A percentile compares a stretch with the other conserved stretches of the same genome.
Evolutionary conservation across 2,888 invertebrate species (phyloP).

Genomic region (Drosophila nr. perissopoda): DNA sequence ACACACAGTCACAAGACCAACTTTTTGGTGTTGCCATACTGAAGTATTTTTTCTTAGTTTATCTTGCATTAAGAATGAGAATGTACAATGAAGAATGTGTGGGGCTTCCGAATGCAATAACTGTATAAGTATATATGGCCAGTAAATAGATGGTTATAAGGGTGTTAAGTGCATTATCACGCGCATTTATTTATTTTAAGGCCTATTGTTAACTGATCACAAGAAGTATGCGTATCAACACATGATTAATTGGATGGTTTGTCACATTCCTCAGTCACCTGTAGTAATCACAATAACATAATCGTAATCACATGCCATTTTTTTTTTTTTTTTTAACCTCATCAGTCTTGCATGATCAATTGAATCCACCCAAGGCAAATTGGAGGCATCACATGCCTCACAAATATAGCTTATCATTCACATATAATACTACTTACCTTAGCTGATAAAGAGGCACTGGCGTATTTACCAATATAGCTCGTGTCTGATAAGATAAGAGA

Average conservation of each 20-base stretch:
- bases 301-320: conserved; percentile 73
- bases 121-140: neutral
- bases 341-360: conserved; percentile 51
- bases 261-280: conserved; percentile 20
- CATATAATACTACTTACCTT: conserved; percentile 44
- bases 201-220: conserved; percentile 29
- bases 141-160: neutral
- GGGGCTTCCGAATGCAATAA: conserved; percentile 36
- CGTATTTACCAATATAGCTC: conserved; percentile 72
- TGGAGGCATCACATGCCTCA: conserved; percentile 62
- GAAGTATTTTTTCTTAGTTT: conserved; percentile 35
- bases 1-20: conserved; percentile 73
- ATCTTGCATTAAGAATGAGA: conserved; percentile 20
- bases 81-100: conserved; percentile 32
- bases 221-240: conserved; percentile 26
- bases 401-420: conserved; percentile 48
- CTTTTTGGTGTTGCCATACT: conserved; percentile 68
- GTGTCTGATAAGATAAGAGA: conserved; percentile 62
- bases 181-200: conserved; percentile 1
- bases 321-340: conserved; percentile 17
- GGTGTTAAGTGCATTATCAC: conserved; percentile 13
- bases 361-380: conserved; percentile 21
- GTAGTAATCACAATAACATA: conserved; percentile 25
- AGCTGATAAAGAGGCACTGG: conserved; percentile 54
- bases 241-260: conserved; percentile 52